Conservation (phyloP, 2,113 vertebrate species). For the Ornithorhynchus anatinus region DNA sequence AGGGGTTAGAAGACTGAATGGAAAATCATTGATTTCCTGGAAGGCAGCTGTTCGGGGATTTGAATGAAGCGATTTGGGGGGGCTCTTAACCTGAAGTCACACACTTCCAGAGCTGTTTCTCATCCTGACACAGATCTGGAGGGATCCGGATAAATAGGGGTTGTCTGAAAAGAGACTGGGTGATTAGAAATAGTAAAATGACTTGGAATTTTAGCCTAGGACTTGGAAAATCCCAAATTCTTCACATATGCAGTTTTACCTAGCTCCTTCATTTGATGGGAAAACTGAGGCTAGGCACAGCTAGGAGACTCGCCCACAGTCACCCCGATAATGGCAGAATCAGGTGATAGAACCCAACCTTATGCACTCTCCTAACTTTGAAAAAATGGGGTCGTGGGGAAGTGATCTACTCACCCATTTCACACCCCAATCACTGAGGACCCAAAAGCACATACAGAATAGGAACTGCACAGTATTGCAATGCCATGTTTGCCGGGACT, state of each 20-base stretch:
- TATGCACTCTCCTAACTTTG: neutral
- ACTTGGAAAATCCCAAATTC: too few species aligned
- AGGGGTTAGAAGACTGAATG: neutral
- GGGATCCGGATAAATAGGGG: too few species aligned
- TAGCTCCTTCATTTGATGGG: too few species aligned
- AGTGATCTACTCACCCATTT: neutral
- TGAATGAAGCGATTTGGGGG: neutral
- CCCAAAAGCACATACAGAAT: too few species aligned
- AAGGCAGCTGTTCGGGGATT: neutral
- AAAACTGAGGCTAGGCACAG: neutral
- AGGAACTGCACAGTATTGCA: too few species aligned
- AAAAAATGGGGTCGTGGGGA: neutral
- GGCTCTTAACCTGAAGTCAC: too few species aligned
- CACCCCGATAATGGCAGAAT: neutral
- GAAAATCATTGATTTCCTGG: neutral
- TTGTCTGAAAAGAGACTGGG: too few species aligned
- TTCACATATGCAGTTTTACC: too few species aligned
- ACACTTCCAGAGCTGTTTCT: neutral
- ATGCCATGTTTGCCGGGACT: too few species aligned
- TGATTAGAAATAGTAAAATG: too few species aligned
- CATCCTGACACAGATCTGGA: neutral
- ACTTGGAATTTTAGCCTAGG: too few species aligned
- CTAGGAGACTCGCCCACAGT: neutral
- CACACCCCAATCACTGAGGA: neutral
- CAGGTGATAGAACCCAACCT: neutral